Evolutionary conservation across 2,113 vertebrate genomes (phyloP), one percentile per base, ranked within the genome.

Genomic region (Callospermophilus lateralis): DNA sequence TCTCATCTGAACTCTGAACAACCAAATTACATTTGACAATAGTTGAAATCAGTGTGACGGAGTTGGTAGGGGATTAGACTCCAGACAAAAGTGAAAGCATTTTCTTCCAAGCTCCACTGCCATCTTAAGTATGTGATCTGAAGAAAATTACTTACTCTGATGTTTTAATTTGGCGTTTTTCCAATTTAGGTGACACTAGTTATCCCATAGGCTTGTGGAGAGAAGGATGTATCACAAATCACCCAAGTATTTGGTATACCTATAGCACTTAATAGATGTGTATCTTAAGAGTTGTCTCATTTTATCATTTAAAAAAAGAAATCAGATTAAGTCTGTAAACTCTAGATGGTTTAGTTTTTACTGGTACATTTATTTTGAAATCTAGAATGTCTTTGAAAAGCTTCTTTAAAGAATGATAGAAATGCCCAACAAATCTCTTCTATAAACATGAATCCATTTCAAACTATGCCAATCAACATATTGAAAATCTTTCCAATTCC

Each of bases 331-430:
- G 2, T 55, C 80, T 67, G 1, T 84, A 39, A 94, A 17, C 61
- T 65, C 73, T 0, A 37, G 1, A 58, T 67, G 55, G 9, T 51
- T 92, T 15, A 32, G 42, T 0, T 76, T 84, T 89, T 28, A 22
- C 37, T 58, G 15, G 13, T 68, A 2, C n/a, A 53, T 72, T 84
- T 93, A 55, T 48, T 96, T 77, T n/a, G 0, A 10, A 90, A 68
- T 20, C 74, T 51, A 74, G 48, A 70, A 9, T 22, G 16, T 61
- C 8, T 53, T 79, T 34, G 2, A 63, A 81, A 84, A 10, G 39
- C 92, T 93, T 97, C 37, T 63, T 70, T 92, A 63, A 89, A 55
- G 6, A 77, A 85, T 79, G 24, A 42, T 4, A 80, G 37, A 86
- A 89, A 79, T 95, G 37, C 6, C 15, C 53, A 95, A 12, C 37